A percentile compares a stretch with the other conserved stretches of the same genome.
phyloP scores from a whole-genome alignment of 2,113 vertebrate species.

The Aptenodytes forsteri region DNA sequence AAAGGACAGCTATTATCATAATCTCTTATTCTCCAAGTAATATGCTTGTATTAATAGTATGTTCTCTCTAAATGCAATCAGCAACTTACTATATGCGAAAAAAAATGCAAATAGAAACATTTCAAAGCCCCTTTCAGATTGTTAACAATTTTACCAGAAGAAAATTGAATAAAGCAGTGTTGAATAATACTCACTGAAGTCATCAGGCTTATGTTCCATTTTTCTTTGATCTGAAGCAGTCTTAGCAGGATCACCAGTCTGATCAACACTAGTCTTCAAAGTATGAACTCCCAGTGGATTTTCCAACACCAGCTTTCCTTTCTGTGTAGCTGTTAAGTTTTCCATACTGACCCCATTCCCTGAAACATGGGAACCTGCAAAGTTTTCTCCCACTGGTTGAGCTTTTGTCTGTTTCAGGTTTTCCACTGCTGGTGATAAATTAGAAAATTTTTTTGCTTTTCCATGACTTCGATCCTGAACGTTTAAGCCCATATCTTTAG shows the following conservation, averaged over 20 bases:
- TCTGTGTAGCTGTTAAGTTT: constrained; percentile 29
- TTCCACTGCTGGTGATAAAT: constrained; percentile 36
- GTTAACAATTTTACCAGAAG: neutral
- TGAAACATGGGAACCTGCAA: constrained; percentile 50
- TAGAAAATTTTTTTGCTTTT: constrained; percentile 77
- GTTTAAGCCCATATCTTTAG: constrained; percentile 70
- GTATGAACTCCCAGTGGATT: constrained; percentile 38
- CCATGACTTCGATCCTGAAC: constrained; percentile 81
- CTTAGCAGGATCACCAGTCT: constrained; percentile 66
- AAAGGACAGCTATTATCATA: neutral
- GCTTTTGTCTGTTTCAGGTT: constrained; percentile 63
- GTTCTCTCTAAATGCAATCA: neutral
- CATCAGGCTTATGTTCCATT: constrained; percentile 64
- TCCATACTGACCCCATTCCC: constrained; percentile 49
- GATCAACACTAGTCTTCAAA: constrained; percentile 46
- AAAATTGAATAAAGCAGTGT: neutral
- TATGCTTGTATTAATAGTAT: neutral
- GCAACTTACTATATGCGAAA: neutral
- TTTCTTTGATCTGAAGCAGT: constrained; percentile 67
- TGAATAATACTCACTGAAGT: constrained; percentile 76
- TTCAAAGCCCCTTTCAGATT: neutral
- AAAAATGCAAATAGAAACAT: neutral
- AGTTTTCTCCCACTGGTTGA: constrained; percentile 56
- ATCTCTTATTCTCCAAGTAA: neutral
- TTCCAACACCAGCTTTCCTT: constrained; percentile 54